Percentiles rank a stretch among this genome's conserved stretches.
Conservation (phyloP, 2,888 invertebrate genomes). For the Dasysyrphus tricinctus region DNA sequence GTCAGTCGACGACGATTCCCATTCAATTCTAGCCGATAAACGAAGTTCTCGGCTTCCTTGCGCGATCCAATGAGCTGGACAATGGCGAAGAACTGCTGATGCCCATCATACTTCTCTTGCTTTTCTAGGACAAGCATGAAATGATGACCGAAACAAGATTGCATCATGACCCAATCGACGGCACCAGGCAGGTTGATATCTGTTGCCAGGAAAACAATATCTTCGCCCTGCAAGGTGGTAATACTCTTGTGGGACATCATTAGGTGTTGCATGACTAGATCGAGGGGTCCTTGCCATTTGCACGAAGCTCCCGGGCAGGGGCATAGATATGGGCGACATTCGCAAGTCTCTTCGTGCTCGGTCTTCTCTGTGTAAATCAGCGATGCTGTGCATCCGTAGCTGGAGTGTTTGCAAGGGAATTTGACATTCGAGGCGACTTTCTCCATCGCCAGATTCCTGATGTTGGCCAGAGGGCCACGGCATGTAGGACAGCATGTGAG, state of each 20-base stretch:
- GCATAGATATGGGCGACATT: slow-evolving; percentile 98
- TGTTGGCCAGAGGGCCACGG: slow-evolving; percentile 97
- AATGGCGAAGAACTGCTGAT: slow-evolving; percentile 98
- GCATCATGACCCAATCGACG: slow-evolving; percentile 99
- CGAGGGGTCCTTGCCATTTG: slow-evolving; percentile 99
- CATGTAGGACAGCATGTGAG: slow-evolving; percentile 99
- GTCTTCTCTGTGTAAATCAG: slow-evolving; percentile 98
- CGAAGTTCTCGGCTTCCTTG: slow-evolving; percentile 99
- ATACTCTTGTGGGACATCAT: slow-evolving; percentile 99
- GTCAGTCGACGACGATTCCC: slow-evolving; percentile 96
- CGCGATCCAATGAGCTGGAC: slow-evolving; percentile 99
- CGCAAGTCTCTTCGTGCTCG: slow-evolving; percentile 99
- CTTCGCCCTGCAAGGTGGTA: slow-evolving; percentile 98
- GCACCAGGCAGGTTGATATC: slow-evolving; percentile 99
- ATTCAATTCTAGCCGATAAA: slow-evolving; percentile 97
- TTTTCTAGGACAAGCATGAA: slow-evolving; percentile 99
- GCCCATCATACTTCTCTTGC: slow-evolving; percentile 98
- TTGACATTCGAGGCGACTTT: slow-evolving; percentile 99
- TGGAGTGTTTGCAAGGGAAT: slow-evolving; percentile 99
- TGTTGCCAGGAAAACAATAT: slow-evolving; percentile 99
- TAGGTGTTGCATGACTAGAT: slow-evolving; percentile 99
- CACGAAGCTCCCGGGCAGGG: slow-evolving; percentile 99
- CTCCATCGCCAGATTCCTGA: slow-evolving; percentile 99
- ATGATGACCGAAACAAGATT: slow-evolving; percentile 99
- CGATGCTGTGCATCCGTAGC: slow-evolving; percentile 96